Evolutionary conservation across 2,113 vertebrate genomes (phyloP).

Genomic region (Zosterops hypoxanthus): DNA sequence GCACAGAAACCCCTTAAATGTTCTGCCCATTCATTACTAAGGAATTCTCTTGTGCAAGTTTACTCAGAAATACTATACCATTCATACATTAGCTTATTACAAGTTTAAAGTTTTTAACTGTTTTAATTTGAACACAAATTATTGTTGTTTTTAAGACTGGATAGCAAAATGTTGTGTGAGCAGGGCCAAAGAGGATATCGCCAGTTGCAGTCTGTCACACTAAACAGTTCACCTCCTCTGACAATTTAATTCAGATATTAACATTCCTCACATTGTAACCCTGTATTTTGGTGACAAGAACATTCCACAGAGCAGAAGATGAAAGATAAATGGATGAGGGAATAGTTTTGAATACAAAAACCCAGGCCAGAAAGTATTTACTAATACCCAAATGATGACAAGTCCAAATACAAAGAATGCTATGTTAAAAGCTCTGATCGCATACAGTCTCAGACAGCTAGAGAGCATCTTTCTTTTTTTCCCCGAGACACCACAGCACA

Average conservation of each 20-base stretch:
- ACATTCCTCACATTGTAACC: slow-evolving; percentile 74
- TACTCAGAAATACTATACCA: neutral
- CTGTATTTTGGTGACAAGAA: slow-evolving; percentile 69
- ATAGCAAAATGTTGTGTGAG: neutral
- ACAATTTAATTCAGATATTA: slow-evolving; percentile 72
- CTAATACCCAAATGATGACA: slow-evolving; percentile 63
- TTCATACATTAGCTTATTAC: neutral
- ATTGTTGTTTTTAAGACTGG: neutral
- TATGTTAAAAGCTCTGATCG: slow-evolving; percentile 48
- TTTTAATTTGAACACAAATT: neutral
- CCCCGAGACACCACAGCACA: neutral
- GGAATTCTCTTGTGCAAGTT: neutral
- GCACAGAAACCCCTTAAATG: neutral
- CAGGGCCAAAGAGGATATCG: neutral
- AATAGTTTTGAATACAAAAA: slow-evolving; percentile 67
- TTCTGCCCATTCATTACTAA: neutral
- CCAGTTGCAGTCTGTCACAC: slow-evolving; percentile 31
- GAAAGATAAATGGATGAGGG: slow-evolving; percentile 67
- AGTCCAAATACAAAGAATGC: slow-evolving; percentile 62
- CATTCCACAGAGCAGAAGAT: slow-evolving; percentile 72
- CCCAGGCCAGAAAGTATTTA: slow-evolving; percentile 60
- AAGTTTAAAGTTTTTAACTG: neutral
- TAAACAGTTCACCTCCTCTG: slow-evolving; percentile 54
- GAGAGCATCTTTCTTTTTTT: neutral
- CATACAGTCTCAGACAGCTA: neutral